Percentiles rank a stretch among this genome's conserved stretches.
phyloP scores from a whole-genome alignment of 2,113 vertebrate species.

The Leucoraja erinaceus region DNA sequence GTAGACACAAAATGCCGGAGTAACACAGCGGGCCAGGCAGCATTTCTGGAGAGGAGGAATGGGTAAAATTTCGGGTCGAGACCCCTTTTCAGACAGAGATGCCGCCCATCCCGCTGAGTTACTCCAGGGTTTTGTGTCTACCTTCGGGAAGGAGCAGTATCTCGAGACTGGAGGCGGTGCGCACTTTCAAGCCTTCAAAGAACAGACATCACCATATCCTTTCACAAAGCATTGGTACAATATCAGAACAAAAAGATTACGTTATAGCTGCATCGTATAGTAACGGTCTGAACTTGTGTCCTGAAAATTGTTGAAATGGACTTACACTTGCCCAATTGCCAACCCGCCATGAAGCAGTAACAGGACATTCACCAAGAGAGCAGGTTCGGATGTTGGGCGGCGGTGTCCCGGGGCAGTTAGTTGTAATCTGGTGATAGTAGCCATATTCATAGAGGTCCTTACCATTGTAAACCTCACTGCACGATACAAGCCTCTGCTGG shows the following conservation, averaged over 20 bases:
- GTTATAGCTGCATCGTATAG: not conserved
- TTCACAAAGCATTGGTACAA: not conserved
- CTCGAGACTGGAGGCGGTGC: too few relatives aligned
- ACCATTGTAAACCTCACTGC: conserved; percentile 83
- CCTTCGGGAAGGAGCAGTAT: too few relatives aligned
- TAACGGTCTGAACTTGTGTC: conserved; percentile 22
- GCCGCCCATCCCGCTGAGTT: too few relatives aligned
- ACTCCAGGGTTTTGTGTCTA: too few relatives aligned
- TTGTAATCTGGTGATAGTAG: conserved; percentile 64
- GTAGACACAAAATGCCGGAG: too few relatives aligned
- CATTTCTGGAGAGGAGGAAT: too few relatives aligned
- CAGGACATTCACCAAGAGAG: conserved; percentile 65
- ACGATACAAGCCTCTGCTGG: conserved; percentile 82
- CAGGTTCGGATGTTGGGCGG: conserved; percentile 78
- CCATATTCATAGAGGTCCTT: conserved; percentile 88
- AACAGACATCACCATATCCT: not conserved
- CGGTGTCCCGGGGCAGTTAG: conserved; percentile 77
- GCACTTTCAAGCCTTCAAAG: not conserved
- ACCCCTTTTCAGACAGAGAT: too few relatives aligned
- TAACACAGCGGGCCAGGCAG: too few relatives aligned
- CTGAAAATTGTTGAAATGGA: conserved; percentile 40
- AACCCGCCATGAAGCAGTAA: conserved; percentile 71
- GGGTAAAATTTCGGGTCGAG: too few relatives aligned
- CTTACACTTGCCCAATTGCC: conserved; percentile 87
- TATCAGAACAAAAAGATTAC: not conserved